Evolutionary conservation across 2,797 vertebrate genomes (phyloP).

Genomic region (Pangasius mekongensis): DNA sequence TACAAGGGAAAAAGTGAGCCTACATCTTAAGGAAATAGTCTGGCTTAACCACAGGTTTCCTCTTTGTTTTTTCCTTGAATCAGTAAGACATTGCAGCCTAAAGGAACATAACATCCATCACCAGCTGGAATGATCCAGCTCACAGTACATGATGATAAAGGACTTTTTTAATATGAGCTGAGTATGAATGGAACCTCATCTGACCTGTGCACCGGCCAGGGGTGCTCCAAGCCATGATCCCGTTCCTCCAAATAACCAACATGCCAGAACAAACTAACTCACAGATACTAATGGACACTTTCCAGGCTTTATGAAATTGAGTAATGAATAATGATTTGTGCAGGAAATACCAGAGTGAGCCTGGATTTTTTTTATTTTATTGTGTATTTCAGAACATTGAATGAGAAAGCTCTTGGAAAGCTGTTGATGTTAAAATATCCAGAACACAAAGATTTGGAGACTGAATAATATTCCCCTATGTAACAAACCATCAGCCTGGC

Average conservation of each 20-base stretch:
- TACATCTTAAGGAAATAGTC: slow-evolving; percentile 8
- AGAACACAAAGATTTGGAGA: not conserved
- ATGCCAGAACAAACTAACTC: not conserved
- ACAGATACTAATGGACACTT: slow-evolving; percentile 7
- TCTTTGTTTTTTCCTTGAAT: slow-evolving; percentile 42
- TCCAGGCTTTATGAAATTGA: not conserved
- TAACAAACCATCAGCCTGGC: not conserved
- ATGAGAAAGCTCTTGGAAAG: not conserved
- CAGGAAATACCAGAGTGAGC: not conserved
- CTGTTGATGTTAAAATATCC: not conserved
- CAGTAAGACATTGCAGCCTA: slow-evolving; percentile 27
- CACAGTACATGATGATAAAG: slow-evolving; percentile 9
- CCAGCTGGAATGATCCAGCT: slow-evolving; percentile 11
- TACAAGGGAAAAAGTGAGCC: not conserved
- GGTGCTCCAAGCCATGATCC: not conserved
- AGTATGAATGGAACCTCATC: slow-evolving; percentile 16
- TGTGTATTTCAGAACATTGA: not conserved
- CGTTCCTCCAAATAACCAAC: slow-evolving; percentile 18
- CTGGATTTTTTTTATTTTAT: not conserved
- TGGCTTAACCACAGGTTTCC: not conserved
- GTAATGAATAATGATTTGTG: not conserved
- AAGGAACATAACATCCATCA: slow-evolving; percentile 24
- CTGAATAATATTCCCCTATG: not conserved
- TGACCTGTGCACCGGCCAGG: slow-evolving; percentile 19
- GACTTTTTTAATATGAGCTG: slow-evolving; percentile 8